Conservation (phyloP, 53 echinoderm and acorn worm genomes). For the Antedon mediterranea region DNA sequence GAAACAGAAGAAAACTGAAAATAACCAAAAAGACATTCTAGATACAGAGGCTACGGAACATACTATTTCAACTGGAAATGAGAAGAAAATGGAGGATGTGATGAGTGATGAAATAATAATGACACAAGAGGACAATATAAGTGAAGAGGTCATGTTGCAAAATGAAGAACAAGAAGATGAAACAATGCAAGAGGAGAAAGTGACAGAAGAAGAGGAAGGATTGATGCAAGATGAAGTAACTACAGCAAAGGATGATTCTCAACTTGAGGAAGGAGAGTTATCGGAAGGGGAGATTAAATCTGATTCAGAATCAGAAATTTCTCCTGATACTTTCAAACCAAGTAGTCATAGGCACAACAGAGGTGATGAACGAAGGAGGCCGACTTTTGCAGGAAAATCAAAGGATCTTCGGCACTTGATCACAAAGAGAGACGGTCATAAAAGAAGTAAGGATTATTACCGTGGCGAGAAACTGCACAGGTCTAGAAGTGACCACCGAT, state of each 20-base stretch:
- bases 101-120: neutral
- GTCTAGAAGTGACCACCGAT: neutral
- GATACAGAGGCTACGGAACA: neutral
- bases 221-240: too few relatives aligned
- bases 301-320: neutral
- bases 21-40: neutral
- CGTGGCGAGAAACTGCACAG: neutral
- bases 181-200: too few relatives aligned
- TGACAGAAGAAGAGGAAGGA: too few relatives aligned
- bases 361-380: neutral
- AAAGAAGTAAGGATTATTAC: neutral
- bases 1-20: neutral
- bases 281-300: neutral
- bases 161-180: too few relatives aligned
- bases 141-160: too few relatives aligned
- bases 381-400: neutral
- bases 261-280: neutral
- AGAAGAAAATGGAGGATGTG: neutral
- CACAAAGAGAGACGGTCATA: neutral
- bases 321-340: neutral
- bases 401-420: neutral
- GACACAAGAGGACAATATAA: too few relatives aligned
- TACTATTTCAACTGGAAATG: neutral
- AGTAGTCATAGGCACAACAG: neutral
- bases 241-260: neutral